Base-by-base conservation (phyloP, 2,113 vertebrate genomes). In the Eurypyga helias region DNA sequence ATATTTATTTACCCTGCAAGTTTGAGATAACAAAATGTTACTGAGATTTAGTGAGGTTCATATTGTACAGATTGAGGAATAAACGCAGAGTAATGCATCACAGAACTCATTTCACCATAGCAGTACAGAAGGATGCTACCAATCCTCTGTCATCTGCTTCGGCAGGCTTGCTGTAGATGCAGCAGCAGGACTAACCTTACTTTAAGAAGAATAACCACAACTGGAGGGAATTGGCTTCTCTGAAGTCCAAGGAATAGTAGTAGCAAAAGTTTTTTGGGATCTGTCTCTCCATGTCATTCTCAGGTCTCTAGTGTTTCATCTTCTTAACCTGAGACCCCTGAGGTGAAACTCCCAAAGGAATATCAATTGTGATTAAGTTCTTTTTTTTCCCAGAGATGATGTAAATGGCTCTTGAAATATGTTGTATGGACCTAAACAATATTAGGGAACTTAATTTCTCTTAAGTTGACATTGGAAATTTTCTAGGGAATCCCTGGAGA, bases 41-140 rank as follows among this genome's bases (percentile, higher is more conserved):
- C 13, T 82, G 52, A 91, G 91, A 69, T 93, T 96, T 94, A 57
- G 31, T 72, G 70, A 91, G 45, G 48, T 82, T 93, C 33, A 36
- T 85, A 31, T 72, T 57, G 18, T 85, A 87, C 24, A 85, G 20
- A 67, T 0, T 83, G 77, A 72, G 61, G 41, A 93, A 60, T 82
- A 91, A 92, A 87, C 2, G 7, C 26, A 75, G 58, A 60, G 17
- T 57, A 84, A 76, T 82, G 48, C 61, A 31, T 89, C 61, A 57
- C 33, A 89, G 49, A 83, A 70, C 46, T 78, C 9, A 78, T 89
- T 83, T 61, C 45, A 52, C 3, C 3, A 72, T 91, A 91, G 26
- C 62, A 77, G 58, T 51, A 38, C 16, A 69, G 84, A 71, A 78
- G 31, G 28, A 57, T 55, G 25, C 46, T 70, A 52, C 58, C 29